phyloP scores from a whole-genome alignment of 2,797 vertebrate genomes.

The Thamnophis elegans region DNA sequence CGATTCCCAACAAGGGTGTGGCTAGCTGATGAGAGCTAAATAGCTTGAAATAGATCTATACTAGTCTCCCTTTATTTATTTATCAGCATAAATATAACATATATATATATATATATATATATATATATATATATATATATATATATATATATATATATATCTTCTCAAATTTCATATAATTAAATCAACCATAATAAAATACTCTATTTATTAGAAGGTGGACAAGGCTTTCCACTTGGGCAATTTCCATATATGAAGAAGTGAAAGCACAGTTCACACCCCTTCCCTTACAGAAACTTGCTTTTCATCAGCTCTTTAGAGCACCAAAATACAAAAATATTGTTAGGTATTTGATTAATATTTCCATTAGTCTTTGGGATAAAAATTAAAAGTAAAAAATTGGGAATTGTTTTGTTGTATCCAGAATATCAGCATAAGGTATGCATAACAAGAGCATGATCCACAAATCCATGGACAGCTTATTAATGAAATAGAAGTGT shows the following conservation, averaged over 20 bases:
- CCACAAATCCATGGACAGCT: neutral
- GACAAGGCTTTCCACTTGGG: neutral
- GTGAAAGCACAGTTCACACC: neutral
- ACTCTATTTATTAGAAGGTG: neutral
- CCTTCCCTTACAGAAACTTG: neutral
- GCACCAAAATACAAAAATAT: neutral
- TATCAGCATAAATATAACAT: too few relatives aligned
- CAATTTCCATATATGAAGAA: neutral
- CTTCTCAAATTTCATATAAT: neutral
- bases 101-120: too few relatives aligned
- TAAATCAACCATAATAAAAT: neutral
- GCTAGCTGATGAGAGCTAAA: too few relatives aligned
- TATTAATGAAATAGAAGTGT: slow-evolving; percentile 4
- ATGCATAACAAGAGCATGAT: neutral
- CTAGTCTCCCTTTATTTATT: too few relatives aligned
- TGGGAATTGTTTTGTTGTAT: slow-evolving; percentile 5
- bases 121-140: too few relatives aligned
- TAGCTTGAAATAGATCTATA: too few relatives aligned
- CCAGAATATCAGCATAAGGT: neutral
- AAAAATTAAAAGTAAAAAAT: neutral
- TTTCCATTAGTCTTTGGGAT: neutral
- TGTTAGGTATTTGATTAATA: neutral
- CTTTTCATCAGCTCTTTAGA: neutral
- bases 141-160: too few relatives aligned
- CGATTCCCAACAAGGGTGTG: too few relatives aligned